phyloP scores from a whole-genome alignment of 1,140 invertebrate genomes.

The Pseudomyrmex sp. region DNA sequence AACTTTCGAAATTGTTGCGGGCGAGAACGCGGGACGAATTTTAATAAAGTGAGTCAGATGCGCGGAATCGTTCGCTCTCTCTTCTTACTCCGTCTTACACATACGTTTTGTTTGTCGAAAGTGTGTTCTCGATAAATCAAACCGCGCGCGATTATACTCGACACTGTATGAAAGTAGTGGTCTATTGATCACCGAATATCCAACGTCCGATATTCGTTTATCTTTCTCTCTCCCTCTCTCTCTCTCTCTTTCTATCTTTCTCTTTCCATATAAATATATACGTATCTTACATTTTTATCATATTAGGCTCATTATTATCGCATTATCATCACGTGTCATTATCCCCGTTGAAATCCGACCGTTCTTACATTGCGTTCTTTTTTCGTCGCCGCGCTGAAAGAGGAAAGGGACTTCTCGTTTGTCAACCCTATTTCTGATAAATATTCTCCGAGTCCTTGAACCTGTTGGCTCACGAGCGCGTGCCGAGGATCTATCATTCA shows the following conservation, averaged over 20 bases:
- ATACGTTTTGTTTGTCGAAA: neutral
- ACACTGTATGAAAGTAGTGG: conserved; percentile 7
- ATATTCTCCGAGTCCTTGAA: conserved; percentile 24
- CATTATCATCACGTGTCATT: too few relatives aligned
- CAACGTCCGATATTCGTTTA: too few relatives aligned
- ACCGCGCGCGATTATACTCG: conserved; percentile 9
- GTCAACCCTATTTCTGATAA: neutral
- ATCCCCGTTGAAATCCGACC: too few relatives aligned
- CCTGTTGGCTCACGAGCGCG: neutral
- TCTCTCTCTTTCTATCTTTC: too few relatives aligned
- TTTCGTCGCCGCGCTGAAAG: too few relatives aligned
- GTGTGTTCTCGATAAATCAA: neutral
- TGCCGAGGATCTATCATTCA: conserved; percentile 41
- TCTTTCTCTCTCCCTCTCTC: too few relatives aligned
- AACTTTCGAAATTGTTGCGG: conserved; percentile 39
- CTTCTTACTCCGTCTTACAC: neutral
- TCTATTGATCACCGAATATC: conserved; percentile 22
- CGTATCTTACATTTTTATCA: too few relatives aligned
- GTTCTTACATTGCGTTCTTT: too few relatives aligned
- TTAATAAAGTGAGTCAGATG: conserved; percentile 18
- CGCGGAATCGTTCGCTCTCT: neutral
- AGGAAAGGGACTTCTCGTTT: neutral
- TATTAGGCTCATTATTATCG: too few relatives aligned
- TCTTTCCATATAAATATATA: too few relatives aligned
- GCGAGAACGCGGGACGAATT: conserved; percentile 19